phyloP scores from a whole-genome alignment of 2,113 vertebrate species.

The Pterocles gutturalis region DNA sequence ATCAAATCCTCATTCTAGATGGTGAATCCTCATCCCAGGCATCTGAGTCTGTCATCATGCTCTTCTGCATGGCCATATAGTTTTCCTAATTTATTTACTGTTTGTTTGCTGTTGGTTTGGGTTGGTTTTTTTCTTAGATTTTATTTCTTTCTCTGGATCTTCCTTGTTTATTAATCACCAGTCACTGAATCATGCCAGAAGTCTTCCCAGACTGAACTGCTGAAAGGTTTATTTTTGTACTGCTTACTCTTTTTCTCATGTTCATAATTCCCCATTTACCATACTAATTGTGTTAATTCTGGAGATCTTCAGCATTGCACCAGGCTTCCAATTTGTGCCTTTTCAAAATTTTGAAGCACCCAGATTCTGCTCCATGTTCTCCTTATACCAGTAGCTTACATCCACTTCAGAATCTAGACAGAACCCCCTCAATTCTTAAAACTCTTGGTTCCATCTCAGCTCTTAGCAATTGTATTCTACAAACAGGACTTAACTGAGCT shows the following conservation, averaged over 20 bases:
- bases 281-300: not conserved
- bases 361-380: not conserved
- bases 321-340: not conserved
- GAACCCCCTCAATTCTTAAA: not conserved
- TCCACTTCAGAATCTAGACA: not conserved
- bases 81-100: not conserved
- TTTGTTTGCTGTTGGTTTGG: not conserved
- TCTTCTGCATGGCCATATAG: not conserved
- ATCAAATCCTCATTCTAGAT: not conserved
- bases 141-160: not conserved
- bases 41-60: not conserved
- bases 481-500: not conserved
- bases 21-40: not conserved
- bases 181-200: not conserved
- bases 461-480: not conserved
- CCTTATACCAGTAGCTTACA: not conserved
- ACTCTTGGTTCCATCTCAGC: not conserved
- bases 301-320: not conserved
- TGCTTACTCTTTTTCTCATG: not conserved
- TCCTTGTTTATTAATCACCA: not conserved
- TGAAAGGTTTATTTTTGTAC: slow-evolving; percentile 18
- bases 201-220: not conserved
- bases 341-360: not conserved
- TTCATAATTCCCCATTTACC: not conserved
- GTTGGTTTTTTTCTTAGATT: not conserved